phyloP scores from a whole-genome alignment of 2,888 invertebrate genomes.

The Cryptocheilus praepositus region DNA sequence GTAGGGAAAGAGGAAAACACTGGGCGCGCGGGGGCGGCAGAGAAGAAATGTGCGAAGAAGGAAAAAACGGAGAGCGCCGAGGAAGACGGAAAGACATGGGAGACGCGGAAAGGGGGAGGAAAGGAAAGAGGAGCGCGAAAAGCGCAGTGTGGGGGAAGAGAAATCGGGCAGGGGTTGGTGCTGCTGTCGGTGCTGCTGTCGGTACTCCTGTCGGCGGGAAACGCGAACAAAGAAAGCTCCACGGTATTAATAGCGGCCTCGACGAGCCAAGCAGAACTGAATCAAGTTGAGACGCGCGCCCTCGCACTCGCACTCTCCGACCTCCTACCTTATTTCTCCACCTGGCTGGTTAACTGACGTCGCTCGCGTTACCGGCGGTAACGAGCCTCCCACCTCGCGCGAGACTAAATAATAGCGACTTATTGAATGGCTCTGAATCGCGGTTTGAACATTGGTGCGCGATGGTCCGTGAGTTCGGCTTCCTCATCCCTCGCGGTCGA shows the following conservation, averaged over 20 bases:
- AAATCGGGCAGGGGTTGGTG: not conserved
- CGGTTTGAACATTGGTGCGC: conserved; percentile 18
- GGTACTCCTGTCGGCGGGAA: conserved; percentile 20
- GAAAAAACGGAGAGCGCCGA: too few relatives aligned
- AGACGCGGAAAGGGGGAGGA: not conserved
- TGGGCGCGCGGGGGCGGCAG: not conserved
- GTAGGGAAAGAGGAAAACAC: not conserved
- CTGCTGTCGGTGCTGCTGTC: conserved; percentile 5
- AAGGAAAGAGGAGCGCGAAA: not conserved
- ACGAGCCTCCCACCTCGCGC: conserved; percentile 12
- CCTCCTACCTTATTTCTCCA: not conserved
- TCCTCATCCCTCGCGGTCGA: conserved; percentile 9
- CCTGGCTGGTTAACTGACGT: conserved; percentile 21
- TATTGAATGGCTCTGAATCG: conserved; percentile 30
- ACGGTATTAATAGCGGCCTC: conserved; percentile 33
- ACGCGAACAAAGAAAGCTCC: conserved; percentile 32
- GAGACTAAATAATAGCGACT: conserved; percentile 24
- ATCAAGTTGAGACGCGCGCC: conserved; percentile 16
- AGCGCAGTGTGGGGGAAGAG: conserved; percentile 4
- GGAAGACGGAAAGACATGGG: too few relatives aligned
- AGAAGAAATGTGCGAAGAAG: not conserved
- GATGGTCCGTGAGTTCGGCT: conserved; percentile 18
- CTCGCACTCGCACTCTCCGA: not conserved
- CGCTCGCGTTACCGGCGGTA: conserved; percentile 15
- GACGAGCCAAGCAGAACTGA: conserved; percentile 24